Evolutionary conservation across 2,797 vertebrate genomes (phyloP).

Genomic region (Megalops cyprinoides): DNA sequence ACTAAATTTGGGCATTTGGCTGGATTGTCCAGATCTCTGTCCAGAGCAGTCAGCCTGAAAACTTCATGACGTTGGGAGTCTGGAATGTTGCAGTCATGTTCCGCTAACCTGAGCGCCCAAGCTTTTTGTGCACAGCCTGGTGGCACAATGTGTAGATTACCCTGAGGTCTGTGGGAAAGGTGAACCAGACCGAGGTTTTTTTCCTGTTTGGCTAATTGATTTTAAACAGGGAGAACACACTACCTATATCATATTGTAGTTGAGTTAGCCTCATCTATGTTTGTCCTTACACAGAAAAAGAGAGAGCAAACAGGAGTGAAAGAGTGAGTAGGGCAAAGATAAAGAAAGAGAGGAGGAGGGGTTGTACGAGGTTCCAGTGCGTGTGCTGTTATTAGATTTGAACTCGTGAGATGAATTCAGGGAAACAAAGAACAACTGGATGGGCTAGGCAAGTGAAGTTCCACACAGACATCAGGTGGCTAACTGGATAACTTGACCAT

Average conservation of each 20-base stretch:
- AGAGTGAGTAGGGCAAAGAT: neutral
- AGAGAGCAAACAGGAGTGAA: neutral
- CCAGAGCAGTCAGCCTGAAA: neutral
- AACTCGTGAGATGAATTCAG: neutral
- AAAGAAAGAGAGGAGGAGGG: conserved; percentile 9
- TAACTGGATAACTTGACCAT: neutral
- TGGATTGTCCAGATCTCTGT: neutral
- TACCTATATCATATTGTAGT: neutral
- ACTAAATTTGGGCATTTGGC: conserved; percentile 11
- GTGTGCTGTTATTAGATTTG: conserved; percentile 5
- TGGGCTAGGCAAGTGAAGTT: neutral
- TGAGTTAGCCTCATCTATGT: no score
- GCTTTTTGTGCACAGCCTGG: neutral
- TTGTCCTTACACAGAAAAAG: neutral
- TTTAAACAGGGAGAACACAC: neutral
- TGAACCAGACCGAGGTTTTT: neutral
- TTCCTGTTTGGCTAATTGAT: neutral
- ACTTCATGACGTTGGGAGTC: conserved; percentile 2
- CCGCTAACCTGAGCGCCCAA: neutral
- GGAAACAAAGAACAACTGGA: neutral
- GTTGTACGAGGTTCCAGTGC: neutral
- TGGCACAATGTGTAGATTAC: neutral
- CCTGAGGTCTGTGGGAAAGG: neutral
- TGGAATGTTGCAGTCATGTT: conserved; percentile 6
- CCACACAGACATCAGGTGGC: conserved; percentile 7